Base-by-base conservation (phyloP, 2,888 invertebrate species). In the Gasteruption jaculator region DNA sequence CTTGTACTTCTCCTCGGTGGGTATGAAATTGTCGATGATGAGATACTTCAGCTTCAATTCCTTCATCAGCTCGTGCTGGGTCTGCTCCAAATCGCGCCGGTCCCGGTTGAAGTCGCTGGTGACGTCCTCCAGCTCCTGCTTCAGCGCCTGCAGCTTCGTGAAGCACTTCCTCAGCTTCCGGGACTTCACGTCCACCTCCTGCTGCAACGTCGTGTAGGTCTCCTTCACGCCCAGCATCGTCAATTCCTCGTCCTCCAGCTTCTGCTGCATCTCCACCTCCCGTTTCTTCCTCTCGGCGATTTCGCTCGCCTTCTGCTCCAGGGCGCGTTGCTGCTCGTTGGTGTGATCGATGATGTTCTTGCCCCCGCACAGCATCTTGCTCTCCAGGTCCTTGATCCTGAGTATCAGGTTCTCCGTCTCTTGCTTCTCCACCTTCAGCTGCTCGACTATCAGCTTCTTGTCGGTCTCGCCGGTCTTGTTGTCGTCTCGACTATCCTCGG, bases 161-260 rank as follows among this genome's bases (percentile, higher is more conserved):
- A 91, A 86, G 62, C 96, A 81, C 72, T 94, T 91, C 63, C 92
- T 91, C 39, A 96, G 72, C 71, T 95, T 92, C 59, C 87, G 89
- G 16, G 94, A 90, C 72, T 97, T 99, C 42, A 91, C 84, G 65
- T 99, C 97, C 2, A 97, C 94, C 73, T 97, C 96, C 68, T 95
- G 95, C 65, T 95, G 93, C 41, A 99, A 74, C 36, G 86, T 90
- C 6, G 89, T 82, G 63, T 91, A 96, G 0, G 93, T 95, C 62
- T 88, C 91, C 42, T 88, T 85, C 40, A 97, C 83, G 61, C 91
- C 94, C 34, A 87, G 76, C 10, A 93, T 89, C 11, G 87, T 90
- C 67, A 96, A 91, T 67, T 99, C 96, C 68, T 96, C 91, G 57
- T 89, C 76, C 62, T 97, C 95, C 38, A 99, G 77, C 63, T 86